phyloP scores from a whole-genome alignment of 2,888 invertebrate genomes.

The Trachelus troglodyta region DNA sequence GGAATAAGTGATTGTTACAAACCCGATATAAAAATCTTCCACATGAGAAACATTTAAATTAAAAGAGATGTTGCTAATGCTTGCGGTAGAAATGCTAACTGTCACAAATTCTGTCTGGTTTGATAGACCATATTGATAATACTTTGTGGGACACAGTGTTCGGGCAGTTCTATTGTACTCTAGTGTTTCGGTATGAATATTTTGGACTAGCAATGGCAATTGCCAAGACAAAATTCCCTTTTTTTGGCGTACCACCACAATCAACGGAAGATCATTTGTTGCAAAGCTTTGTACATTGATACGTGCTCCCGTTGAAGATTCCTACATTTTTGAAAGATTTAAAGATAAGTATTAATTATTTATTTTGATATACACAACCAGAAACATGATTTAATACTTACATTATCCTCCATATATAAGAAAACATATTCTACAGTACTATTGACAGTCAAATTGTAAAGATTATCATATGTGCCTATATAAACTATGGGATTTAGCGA shows the following conservation, averaged over 20 bases:
- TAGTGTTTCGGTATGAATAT: conserved; percentile 33
- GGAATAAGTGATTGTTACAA: conserved; percentile 26
- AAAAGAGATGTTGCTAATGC: conserved; percentile 70
- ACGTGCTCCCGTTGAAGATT: conserved; percentile 45
- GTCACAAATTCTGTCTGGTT: conserved; percentile 71
- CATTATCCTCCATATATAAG: conserved; percentile 49
- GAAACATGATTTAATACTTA: conserved; percentile 37
- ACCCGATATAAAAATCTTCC: conserved; percentile 71
- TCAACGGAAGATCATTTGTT: conserved; percentile 72
- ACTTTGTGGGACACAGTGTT: conserved; percentile 74
- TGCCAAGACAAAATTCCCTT: conserved; percentile 84
- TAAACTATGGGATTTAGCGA: conserved; percentile 50
- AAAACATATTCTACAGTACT: conserved; percentile 57
- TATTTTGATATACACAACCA: conserved; percentile 2
- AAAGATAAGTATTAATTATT: background rate
- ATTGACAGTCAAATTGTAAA: conserved; percentile 45
- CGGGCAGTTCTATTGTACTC: conserved; percentile 61
- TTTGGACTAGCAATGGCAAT: conserved; percentile 75
- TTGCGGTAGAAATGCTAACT: conserved; percentile 77
- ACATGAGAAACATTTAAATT: conserved; percentile 72
- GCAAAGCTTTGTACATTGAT: conserved; percentile 65
- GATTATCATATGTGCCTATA: conserved; percentile 43
- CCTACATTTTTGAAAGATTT: conserved; percentile 29
- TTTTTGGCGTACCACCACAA: conserved; percentile 81
- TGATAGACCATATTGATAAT: conserved; percentile 57